Conservation (phyloP, 2,888 invertebrate genomes). For the Ashinkailepas kermadecensis region DNA sequence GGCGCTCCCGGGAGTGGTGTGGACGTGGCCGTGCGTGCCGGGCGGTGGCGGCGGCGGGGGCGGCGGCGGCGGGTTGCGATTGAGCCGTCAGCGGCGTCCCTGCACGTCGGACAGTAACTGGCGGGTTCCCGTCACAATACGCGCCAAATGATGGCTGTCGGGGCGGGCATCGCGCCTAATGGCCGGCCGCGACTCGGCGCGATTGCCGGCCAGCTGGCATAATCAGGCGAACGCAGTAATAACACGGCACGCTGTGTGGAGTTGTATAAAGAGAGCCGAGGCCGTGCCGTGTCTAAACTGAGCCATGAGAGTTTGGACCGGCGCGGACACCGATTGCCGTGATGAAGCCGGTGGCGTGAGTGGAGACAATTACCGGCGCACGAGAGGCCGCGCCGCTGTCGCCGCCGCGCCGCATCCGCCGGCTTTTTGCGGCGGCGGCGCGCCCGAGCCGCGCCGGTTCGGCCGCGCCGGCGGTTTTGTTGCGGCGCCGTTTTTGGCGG, state of each 20-base stretch:
- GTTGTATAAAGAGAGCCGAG: neutral
- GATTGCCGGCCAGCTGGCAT: neutral
- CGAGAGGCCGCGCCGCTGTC: neutral
- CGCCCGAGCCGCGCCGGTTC: neutral
- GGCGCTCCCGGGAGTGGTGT: too few species aligned
- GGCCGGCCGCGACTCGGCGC: neutral
- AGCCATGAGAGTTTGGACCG: neutral
- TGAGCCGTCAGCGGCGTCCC: neutral
- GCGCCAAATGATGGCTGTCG: neutral
- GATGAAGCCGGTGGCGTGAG: neutral
- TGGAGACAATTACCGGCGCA: conserved; percentile 13
- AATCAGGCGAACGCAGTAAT: neutral
- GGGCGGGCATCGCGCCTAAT: neutral
- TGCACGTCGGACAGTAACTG: neutral
- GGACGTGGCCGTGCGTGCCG: too few species aligned
- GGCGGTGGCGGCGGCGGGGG: too few species aligned
- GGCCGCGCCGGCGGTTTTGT: neutral
- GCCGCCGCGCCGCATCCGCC: neutral
- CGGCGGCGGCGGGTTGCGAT: neutral
- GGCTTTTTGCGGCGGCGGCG: neutral
- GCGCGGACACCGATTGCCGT: neutral
- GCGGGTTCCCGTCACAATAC: neutral
- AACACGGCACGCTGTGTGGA: conserved; percentile 1
- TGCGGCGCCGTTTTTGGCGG: conserved; percentile 4
- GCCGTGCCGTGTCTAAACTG: too few species aligned